Base-by-base conservation (phyloP, 2,888 invertebrate genomes). In the Euplexia lucipara region DNA sequence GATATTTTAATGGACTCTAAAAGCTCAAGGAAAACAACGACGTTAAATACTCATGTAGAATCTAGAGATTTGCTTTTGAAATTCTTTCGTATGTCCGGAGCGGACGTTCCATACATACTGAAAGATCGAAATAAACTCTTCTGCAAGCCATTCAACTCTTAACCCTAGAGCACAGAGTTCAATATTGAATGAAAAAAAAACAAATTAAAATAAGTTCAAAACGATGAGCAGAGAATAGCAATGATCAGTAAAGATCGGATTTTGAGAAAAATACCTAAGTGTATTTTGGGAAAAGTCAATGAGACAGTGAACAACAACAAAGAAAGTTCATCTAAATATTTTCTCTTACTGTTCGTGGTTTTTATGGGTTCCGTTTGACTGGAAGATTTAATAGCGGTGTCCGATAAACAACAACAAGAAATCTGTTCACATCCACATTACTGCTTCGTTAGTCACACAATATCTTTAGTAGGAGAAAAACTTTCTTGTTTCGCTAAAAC, bases 91-190 rank as follows among this genome's bases (percentile, higher is more conserved):
- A 82, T 78, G 82, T 89, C 90, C 90, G 88, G 86, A 86, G 67
- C 91, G 89, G 91, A 89, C 86, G 84, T 90, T 86, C 88, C 87
- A 67, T 58, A 78, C 84, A 85, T 89, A 79, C 78, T 82, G 69
- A 78, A 75, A 51, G 22, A 69, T 67, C 42, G 39, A 65, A 78
- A 75, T 68, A 64, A 72, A 68, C 41, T 30, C n/a, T 44, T 34
- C n/a, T 20, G 34, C 39, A 64, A 48, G 34, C 49, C 34, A 44
- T 57, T 54, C 6, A 62, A 57, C 22, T 51, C 63, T 53, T 70
- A 68, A 41, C 0, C 4, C 42, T 42, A 52, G 5, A 10, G 2
- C 8, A 45, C 3, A 82, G 65, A 74, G 70, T 26, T 59, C 45
- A 59, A 45, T 42, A 47, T 79, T 14, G 44, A 51, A 66, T 32